phyloP scores from a whole-genome alignment of 2,797 vertebrate species.

The Muraenolepis orangiensis region DNA sequence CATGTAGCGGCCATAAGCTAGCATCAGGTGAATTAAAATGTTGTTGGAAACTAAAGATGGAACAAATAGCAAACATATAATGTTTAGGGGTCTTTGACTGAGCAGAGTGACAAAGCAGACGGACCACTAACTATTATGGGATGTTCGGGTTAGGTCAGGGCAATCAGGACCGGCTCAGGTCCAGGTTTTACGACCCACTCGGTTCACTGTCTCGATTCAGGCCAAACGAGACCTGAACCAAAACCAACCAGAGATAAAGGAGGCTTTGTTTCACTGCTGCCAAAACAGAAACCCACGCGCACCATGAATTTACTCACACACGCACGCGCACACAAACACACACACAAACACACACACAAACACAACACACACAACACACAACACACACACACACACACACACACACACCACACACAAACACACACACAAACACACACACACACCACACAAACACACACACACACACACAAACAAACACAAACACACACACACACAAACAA shows the following conservation, averaged over 20 bases:
- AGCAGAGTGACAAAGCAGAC: neutral
- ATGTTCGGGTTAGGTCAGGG: neutral
- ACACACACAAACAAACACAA: neutral
- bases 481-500: neutral
- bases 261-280: neutral
- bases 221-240: neutral
- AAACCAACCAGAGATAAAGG: neutral
- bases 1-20: neutral
- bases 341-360: neutral
- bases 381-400: neutral
- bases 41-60: neutral
- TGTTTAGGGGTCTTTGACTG: neutral
- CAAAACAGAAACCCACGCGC: neutral
- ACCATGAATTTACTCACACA: neutral
- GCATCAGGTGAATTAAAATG: neutral
- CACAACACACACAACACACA: constrained; percentile 1
- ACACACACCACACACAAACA: neutral
- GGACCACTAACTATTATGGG: neutral
- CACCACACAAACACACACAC: too few species aligned
- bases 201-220: neutral
- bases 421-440: neutral
- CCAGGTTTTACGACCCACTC: neutral
- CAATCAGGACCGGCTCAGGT: neutral
- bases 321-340: neutral
- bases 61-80: neutral